Evolutionary conservation across 2,113 vertebrate genomes (phyloP).

Genomic region (Protomyctophum bolini): DNA sequence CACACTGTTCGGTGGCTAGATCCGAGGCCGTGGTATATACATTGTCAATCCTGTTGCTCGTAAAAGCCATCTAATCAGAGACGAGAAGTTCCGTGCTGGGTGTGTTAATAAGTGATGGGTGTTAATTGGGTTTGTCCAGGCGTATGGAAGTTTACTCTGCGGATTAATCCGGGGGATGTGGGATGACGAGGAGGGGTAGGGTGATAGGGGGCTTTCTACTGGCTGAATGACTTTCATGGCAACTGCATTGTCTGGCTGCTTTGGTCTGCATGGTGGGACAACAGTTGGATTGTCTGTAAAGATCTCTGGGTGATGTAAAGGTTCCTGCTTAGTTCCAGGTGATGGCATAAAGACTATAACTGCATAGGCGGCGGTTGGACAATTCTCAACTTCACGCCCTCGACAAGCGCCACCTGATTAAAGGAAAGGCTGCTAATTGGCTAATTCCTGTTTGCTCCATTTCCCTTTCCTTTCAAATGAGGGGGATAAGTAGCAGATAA

Average conservation of each 20-base stretch:
- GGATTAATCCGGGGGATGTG: slow-evolving; percentile 44
- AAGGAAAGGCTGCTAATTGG: slow-evolving; percentile 49
- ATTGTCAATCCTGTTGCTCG: slow-evolving; percentile 9
- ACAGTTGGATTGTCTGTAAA: slow-evolving; percentile 28
- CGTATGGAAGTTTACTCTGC: slow-evolving; percentile 59
- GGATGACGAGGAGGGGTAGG: slow-evolving; percentile 22
- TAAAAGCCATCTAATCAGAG: slow-evolving; percentile 58
- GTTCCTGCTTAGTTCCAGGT: slow-evolving; percentile 36
- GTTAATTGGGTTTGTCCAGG: slow-evolving; percentile 68
- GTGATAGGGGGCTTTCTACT: slow-evolving; percentile 10
- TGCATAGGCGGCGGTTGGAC: background rate
- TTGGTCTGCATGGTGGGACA: slow-evolving; percentile 14
- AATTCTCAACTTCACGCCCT: slow-evolving; percentile 18
- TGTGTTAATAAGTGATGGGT: slow-evolving; percentile 58
- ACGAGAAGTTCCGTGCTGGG: slow-evolving; percentile 42
- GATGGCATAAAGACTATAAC: slow-evolving; percentile 28
- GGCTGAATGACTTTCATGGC: slow-evolving; percentile 5
- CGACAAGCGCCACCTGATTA: slow-evolving; percentile 29
- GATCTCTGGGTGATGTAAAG: slow-evolving; percentile 38
- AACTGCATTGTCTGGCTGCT: background rate
- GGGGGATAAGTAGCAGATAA: slow-evolving; percentile 20
- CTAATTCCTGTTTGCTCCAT: slow-evolving; percentile 32
- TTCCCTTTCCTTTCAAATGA: slow-evolving; percentile 48
- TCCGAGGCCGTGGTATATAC: too few species aligned
- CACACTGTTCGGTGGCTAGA: too few species aligned